Base-by-base conservation (phyloP, 2,888 invertebrate species). In the Heliothis peltigera region DNA sequence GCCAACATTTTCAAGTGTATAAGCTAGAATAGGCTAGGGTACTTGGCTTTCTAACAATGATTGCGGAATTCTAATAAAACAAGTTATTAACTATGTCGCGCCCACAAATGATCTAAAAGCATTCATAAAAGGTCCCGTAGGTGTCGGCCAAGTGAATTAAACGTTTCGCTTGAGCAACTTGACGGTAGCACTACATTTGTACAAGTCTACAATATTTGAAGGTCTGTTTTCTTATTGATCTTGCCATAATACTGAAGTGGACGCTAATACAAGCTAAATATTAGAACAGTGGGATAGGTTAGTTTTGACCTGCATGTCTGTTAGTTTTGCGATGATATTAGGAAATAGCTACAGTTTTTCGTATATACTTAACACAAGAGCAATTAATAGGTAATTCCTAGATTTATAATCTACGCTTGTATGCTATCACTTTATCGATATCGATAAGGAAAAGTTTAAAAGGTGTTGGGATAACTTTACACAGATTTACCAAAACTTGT, bases 91-190 rank as follows among this genome's bases (percentile, higher is more conserved):
- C 49, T 52, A 53, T 60, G 75, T 73, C 68, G 28, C 80, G 72
- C 81, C 81, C 81, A 81, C 81, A 32, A 43, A 17, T 76, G 82
- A 69, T 76, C 81, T 78, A 80, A 76, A 82, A 80, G 66, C 82
- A 82, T 81, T 64, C 53, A 81, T 82, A 72, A 78, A 64, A 32
- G 51, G 64, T 67, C 56, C 79, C 51, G 82, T 82, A 80, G 81
- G 80, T 70, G 80, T 67, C 47, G 42, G 59, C 64, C 21, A 49
- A 63, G 66, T 64, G 51, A 64, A 62, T 70, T 60, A 35, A 70
- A 54, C 47, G 63, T 46, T 64, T 64, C 32, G 58, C 43, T 75
- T 68, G 57, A 43, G 65, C 67, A 82, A 80, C 51, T 10, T 42
- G 48, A 10, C 28, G 56, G 78, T 73, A 65, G 68, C 65, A 70